Percentiles rank a stretch among this genome's conserved stretches.
Evolutionary conservation across 1,140 invertebrate species (phyloP).

Genomic region (Holotrichia oblita): DNA sequence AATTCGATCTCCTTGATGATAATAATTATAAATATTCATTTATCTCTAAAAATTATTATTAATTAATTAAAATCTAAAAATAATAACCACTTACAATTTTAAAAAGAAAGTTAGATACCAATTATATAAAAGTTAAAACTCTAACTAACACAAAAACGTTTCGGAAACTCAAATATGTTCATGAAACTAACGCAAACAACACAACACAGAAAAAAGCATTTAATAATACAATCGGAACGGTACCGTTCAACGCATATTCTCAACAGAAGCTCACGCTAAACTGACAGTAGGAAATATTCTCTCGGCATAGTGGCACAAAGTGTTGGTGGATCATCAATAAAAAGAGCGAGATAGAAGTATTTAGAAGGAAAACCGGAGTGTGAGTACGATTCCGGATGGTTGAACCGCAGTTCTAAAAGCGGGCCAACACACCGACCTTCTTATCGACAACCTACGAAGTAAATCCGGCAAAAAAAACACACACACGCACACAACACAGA

Average conservation of each 20-base stretch:
- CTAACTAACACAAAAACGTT: background rate
- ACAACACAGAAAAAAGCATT: constrained; percentile 1
- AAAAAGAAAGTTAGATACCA: background rate
- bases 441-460: too few species aligned
- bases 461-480: too few species aligned
- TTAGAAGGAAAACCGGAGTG: too few species aligned
- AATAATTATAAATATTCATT: too few species aligned
- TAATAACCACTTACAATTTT: constrained; percentile 21
- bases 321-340: background rate
- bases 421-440: too few species aligned
- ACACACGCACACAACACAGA: too few species aligned
- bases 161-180: background rate
- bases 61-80: too few species aligned
- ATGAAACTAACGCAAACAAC: background rate
- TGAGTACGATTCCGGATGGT: too few species aligned
- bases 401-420: too few species aligned
- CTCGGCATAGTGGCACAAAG: background rate
- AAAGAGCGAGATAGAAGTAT: background rate
- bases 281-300: background rate
- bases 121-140: background rate
- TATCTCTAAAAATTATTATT: too few species aligned
- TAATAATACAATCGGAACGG: too few species aligned
- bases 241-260: background rate
- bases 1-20: too few species aligned
- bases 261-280: background rate